phyloP scores from a whole-genome alignment of 92 coral and sea anemone species.

The Epizoanthus rinbou region DNA sequence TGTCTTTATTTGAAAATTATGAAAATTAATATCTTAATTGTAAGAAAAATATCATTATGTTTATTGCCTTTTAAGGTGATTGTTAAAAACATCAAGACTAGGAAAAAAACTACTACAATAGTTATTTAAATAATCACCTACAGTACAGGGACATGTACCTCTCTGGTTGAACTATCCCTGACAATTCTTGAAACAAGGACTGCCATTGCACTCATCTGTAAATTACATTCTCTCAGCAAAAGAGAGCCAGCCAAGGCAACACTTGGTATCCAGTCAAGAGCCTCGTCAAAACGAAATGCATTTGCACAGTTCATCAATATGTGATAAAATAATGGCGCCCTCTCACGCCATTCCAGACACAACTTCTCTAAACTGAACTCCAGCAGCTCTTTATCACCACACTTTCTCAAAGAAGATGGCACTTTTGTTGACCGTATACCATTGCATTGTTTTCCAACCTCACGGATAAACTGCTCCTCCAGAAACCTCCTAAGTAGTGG shows the following conservation, averaged over 20 bases:
- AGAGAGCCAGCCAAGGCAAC: conserved; percentile 14
- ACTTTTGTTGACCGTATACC: neutral
- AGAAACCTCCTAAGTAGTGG: neutral
- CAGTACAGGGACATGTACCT: neutral
- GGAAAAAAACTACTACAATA: no score
- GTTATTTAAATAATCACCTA: no score
- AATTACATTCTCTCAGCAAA: neutral
- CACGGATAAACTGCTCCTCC: neutral
- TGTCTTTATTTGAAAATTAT: no score
- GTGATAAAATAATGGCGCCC: neutral
- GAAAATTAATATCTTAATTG: no score
- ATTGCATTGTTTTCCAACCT: neutral
- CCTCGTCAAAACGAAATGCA: neutral
- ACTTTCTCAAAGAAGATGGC: neutral
- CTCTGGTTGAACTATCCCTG: neutral
- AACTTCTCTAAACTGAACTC: neutral
- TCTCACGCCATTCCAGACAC: conserved; percentile 1
- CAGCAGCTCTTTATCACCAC: neutral
- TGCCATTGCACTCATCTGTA: neutral
- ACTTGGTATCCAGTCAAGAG: neutral
- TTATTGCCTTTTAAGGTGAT: no score
- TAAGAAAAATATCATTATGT: no score
- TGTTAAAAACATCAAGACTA: no score
- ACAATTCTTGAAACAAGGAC: neutral
- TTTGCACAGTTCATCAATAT: neutral